Base-by-base conservation (phyloP, 2,797 vertebrate species). In the Pantherophis alleghaniensis region DNA sequence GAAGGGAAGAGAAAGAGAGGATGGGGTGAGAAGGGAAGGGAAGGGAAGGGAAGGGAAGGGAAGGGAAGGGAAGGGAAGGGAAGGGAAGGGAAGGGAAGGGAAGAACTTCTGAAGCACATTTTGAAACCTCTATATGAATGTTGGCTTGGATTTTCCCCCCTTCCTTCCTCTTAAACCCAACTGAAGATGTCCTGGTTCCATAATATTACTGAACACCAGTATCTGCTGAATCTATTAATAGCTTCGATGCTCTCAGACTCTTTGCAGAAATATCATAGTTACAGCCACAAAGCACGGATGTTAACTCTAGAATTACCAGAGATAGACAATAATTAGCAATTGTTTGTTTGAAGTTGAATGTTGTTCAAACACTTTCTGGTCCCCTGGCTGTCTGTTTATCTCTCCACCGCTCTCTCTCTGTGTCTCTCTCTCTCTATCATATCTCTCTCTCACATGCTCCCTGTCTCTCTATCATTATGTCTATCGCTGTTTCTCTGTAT, bases 321-420 rank as follows among this genome's bases (percentile, higher is more conserved):
- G 20, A 37, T 1, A 66, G 60, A 69, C 53, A 53, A 55, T n/a
- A 66, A 28, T 66, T 16, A 63, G 89, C 14, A 14, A 89, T 28
- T 79, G 63, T 88, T 3, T 56, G 6, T 92, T 95, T 94, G 60
- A 91, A 91, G 56, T 2, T 91, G 95, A 95, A 96, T 95, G 95
- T 96, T 28, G 69, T 61, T 90, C 37, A 69, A 69, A 69, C n/a
- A 69, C 9, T 42, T 22, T 42, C 18, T 79, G 20, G 11, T 22
- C 20, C 7, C 20, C 37, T 18, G 14, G 6, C n/a, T 74, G n/a
- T 16, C 66, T 69, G 7, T 37, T 10, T 32, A 20, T 42, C 7
- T 74, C 14, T 74, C 66, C 61, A 66, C 14, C 28, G n/a, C 63
- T 74, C 14, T 18, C 14, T 7, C n/a, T 6, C n/a, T n/a, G n/a